Base-by-base conservation (phyloP, 2,888 invertebrate genomes). In the Phyllotreta cruciferae region DNA sequence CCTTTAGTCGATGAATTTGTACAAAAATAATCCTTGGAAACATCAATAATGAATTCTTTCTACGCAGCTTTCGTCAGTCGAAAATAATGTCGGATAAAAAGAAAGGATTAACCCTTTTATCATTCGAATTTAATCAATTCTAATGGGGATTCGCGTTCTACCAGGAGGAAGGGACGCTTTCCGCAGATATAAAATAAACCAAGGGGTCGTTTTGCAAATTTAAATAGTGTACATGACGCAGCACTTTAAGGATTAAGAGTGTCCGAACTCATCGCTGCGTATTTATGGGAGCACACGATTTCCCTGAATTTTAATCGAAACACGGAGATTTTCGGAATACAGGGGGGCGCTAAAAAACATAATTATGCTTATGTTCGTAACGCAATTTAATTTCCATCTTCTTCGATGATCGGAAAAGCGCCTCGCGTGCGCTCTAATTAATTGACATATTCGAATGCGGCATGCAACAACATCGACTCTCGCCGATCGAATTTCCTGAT, bases 211-310 rank as follows among this genome's bases (percentile, higher is more conserved):
- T 78, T 78, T 78, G 78, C 78, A 78, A 79, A 79, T 78, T 79
- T 79, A 78, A 78, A 78, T 77, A 78, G 76, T 78, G 77, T 75
- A 78, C 78, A 78, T 77, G 78, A 75, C 75, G 78, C 77, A 78
- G 78, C 78, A 79, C 78, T 79, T 77, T 77, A 74, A 71, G 76
- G 77, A 78, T 79, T 78, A 78, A 68, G 71, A 70, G 66, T 74
- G 75, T 75, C 74, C 75, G 65, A 68, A 64, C 69, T 71, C 67
- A 68, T 72, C 70, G 65, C 45, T 56, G 52, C 53, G 58, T 65
- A 60, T 63, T 69, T 67, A 68, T 68, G 66, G 63, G 38, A 34
- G 53, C 52, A 57, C 67, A 68, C 68, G 68, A 60, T 63, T 63
- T 66, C 44, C 38, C 58, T 47, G 64, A 56, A 57, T 60, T 67